phyloP scores from a whole-genome alignment of 2,797 vertebrate genomes.

The Muscicapa striata region DNA sequence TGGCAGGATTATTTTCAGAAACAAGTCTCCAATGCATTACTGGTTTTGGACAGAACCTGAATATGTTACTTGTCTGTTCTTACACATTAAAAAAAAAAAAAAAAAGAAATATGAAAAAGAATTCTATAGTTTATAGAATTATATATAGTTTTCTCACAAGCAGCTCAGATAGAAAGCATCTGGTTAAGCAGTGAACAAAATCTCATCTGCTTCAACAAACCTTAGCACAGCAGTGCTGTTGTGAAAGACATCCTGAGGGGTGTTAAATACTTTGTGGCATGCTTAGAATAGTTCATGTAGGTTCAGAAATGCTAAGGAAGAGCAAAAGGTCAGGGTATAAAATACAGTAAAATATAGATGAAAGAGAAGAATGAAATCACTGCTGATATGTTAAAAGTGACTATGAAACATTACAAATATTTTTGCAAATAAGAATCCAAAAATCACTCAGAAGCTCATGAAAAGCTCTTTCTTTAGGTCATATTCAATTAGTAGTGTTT shows the following conservation, averaged over 20 bases:
- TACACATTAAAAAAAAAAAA: background rate
- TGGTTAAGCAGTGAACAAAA: background rate
- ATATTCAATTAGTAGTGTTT: background rate
- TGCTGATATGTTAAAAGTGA: background rate
- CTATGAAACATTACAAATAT: slow-evolving; percentile 18
- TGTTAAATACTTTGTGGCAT: background rate
- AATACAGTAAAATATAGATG: background rate
- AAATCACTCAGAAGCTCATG: slow-evolving; percentile 15
- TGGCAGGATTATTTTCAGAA: background rate
- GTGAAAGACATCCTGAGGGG: background rate
- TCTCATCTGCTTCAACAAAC: background rate
- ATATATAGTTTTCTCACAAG: background rate
- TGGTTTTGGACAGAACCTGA: background rate
- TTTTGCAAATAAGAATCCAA: slow-evolving; percentile 31
- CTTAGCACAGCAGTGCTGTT: background rate
- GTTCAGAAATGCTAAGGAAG: slow-evolving; percentile 51
- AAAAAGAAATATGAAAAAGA: background rate
- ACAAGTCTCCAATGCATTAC: background rate
- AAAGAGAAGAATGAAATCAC: slow-evolving; percentile 17
- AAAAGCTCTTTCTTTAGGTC: slow-evolving; percentile 38
- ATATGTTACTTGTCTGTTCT: background rate
- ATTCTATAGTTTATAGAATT: background rate
- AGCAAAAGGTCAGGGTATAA: slow-evolving; percentile 3
- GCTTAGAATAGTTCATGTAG: background rate
- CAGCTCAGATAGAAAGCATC: background rate